phyloP scores from a whole-genome alignment of 92 coral and sea anemone genomes.

The Desmophyllum pertusum region DNA sequence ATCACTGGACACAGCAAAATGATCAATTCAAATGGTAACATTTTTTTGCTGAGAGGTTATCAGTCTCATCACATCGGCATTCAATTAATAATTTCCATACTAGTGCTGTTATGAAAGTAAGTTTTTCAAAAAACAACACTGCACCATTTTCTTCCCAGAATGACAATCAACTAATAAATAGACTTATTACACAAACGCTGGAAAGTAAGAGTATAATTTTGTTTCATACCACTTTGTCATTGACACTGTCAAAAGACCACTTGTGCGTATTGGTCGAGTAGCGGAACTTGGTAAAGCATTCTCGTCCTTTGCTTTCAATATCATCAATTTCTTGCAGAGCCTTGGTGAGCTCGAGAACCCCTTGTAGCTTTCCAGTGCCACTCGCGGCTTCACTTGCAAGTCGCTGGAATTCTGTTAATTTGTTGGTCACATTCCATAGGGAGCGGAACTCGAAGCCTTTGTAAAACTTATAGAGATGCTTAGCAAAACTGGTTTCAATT shows the following conservation, averaged over 20 bases:
- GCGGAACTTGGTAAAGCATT: not conserved
- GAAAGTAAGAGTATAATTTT: too few species aligned
- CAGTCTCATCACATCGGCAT: too few species aligned
- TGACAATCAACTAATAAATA: too few species aligned
- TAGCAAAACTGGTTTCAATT: not conserved
- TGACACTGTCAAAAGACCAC: not conserved
- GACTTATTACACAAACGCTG: too few species aligned
- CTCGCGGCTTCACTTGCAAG: not conserved
- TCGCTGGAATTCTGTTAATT: not conserved
- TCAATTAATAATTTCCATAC: too few species aligned
- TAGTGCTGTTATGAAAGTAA: too few species aligned
- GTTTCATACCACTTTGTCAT: too few species aligned
- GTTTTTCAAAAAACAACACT: too few species aligned
- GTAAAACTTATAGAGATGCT: not conserved
- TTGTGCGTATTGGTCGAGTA: not conserved
- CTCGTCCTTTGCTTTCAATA: not conserved
- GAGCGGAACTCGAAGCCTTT: constrained; percentile 6
- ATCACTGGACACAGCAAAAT: too few species aligned
- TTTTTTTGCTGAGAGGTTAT: too few species aligned
- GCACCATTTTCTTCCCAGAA: too few species aligned
- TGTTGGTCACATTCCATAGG: not conserved
- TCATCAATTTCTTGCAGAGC: not conserved
- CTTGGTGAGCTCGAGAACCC: not conserved
- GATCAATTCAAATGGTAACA: too few species aligned
- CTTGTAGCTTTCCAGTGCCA: not conserved